Evolutionary conservation across 92 coral and sea anemone species (phyloP).

Genomic region (Actinernus sp.): DNA sequence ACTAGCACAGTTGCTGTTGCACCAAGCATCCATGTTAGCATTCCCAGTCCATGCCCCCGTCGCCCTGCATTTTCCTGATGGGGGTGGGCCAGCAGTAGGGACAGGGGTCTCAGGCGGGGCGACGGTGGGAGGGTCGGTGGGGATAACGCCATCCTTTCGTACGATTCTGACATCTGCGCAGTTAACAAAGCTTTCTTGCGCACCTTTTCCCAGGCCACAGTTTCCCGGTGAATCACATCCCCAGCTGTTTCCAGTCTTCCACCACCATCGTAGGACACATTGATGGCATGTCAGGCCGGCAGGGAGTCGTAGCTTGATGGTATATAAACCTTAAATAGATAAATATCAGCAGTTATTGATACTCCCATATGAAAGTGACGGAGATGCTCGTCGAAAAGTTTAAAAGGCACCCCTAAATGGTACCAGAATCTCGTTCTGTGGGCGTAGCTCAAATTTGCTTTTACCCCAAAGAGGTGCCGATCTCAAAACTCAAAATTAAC

Average conservation of each 20-base stretch:
- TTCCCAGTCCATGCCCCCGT: constrained; percentile 43
- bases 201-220: constrained; percentile 51
- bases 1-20: constrained; percentile 49
- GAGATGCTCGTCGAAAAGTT: too few species aligned
- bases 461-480: too few species aligned
- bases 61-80: constrained; percentile 44
- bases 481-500: too few species aligned
- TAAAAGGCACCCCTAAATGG: too few species aligned
- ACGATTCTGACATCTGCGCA: constrained; percentile 71
- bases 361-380: too few species aligned
- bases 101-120: constrained; percentile 18
- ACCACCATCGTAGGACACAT: constrained; percentile 85
- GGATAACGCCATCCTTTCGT: constrained; percentile 1
- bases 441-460: too few species aligned
- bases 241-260: constrained; percentile 75
- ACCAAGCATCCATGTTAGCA: constrained; percentile 68
- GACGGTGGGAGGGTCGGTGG: not conserved
- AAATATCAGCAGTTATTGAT: too few species aligned
- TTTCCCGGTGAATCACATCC: constrained; percentile 42
- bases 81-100: constrained; percentile 8
- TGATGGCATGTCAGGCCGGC: constrained; percentile 67
- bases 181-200: constrained; percentile 74
- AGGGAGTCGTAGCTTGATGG: constrained; percentile 60
- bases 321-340: too few species aligned
- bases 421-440: too few species aligned